A percentile compares a stretch with the other conserved stretches of the same genome.
These are phyloP conservation scores for Dasyprocta punctata DNA, from an alignment of 2,113 vertebrate genomes.

Conservation along the genomic window DNA sequence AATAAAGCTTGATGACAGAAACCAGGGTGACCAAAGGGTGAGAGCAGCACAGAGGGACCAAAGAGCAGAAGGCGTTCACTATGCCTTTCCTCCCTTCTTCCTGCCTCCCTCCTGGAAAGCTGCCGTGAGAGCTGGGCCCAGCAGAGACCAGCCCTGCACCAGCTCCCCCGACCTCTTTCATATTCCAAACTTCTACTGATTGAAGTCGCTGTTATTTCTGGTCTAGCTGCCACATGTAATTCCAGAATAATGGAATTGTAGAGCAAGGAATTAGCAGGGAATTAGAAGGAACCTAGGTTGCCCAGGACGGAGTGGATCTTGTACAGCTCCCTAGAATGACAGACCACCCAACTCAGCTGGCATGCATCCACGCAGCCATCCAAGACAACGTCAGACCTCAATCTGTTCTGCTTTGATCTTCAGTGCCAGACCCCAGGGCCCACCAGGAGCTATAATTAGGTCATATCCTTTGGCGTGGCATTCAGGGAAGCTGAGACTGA, in stretches of 20 bases:
- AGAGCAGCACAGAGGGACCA: neutral
- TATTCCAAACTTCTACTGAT: neutral
- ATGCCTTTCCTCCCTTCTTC: neutral
- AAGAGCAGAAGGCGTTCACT: neutral
- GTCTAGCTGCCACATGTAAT: neutral
- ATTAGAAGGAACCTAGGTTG: neutral
- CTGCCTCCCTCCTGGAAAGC: neutral
- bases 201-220: constrained; percentile 6
- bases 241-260: neutral
- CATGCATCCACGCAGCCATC: neutral
- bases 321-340: neutral
- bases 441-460: too few relatives aligned
- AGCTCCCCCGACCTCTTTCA: neutral
- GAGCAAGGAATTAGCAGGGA: neutral
- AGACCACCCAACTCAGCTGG: neutral
- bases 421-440: too few relatives aligned
- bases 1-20: neutral
- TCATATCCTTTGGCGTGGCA: too few relatives aligned
- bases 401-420: neutral
- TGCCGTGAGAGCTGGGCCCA: neutral
- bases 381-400: neutral
- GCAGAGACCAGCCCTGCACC: neutral
- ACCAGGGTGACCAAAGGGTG: neutral
- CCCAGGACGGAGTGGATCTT: neutral
- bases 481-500: too few relatives aligned